These are phyloP conservation scores for Melanotaenia nigrans DNA, from an alignment of 2,797 vertebrate species.

Conservation along the genomic window DNA sequence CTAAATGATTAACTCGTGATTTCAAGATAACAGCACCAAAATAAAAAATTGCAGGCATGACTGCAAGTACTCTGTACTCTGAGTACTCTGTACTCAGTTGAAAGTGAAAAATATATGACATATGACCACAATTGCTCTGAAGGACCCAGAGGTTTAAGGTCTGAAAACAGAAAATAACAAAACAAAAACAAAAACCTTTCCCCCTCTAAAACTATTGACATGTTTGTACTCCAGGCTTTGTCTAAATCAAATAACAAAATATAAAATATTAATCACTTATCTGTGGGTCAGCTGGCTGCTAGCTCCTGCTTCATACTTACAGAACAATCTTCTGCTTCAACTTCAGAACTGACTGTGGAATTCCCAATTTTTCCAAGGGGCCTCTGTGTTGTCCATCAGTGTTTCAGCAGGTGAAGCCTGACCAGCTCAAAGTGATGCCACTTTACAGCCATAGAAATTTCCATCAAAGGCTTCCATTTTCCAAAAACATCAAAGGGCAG, in stretches of 20 bases:
- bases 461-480: constrained; percentile 63
- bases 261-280: neutral
- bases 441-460: constrained; percentile 51
- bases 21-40: too few species aligned
- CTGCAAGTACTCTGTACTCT: too few species aligned
- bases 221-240: neutral
- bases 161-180: too few species aligned
- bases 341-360: neutral
- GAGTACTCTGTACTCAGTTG: too few species aligned
- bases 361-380: neutral
- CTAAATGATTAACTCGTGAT: too few species aligned
- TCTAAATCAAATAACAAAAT: neutral
- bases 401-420: constrained; percentile 32
- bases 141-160: too few species aligned
- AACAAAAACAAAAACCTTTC: too few species aligned
- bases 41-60: too few species aligned
- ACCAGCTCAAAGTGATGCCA: constrained; percentile 29
- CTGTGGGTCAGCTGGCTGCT: neutral
- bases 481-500: constrained; percentile 61
- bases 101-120: too few species aligned
- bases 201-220: neutral
- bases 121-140: too few species aligned
- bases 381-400: constrained; percentile 1
- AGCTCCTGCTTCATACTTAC: neutral
- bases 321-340: neutral